Conservation (phyloP, 2,113 vertebrate genomes). For the Aramus guarauna region DNA sequence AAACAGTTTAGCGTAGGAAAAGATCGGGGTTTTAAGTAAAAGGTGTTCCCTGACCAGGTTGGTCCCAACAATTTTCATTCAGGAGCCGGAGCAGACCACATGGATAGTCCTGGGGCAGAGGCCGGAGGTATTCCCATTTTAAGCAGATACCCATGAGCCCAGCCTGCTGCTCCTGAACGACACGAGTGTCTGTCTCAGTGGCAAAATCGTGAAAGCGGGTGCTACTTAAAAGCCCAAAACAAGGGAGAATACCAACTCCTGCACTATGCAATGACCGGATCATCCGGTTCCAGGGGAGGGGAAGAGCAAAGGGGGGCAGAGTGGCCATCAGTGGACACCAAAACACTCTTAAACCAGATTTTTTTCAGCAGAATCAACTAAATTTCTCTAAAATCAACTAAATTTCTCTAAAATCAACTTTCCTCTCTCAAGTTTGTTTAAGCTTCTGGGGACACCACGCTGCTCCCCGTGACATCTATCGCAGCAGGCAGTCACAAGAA, state of each 20-base stretch:
- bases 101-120: background rate
- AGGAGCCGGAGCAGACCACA: background rate
- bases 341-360: background rate
- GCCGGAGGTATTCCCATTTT: background rate
- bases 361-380: background rate
- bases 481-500: background rate
- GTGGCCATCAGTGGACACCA: background rate
- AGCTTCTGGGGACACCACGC: background rate
- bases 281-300: background rate
- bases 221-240: background rate
- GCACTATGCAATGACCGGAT: background rate
- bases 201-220: background rate
- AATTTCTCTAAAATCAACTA: background rate
- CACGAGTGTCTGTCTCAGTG: background rate
- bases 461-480: background rate
- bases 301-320: background rate
- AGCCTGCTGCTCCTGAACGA: background rate
- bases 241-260: background rate
- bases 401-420: background rate
- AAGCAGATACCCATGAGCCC: background rate
- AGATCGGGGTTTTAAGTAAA: background rate
- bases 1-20: background rate
- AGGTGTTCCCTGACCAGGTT: background rate
- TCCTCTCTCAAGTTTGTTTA: background rate
- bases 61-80: background rate